These are phyloP conservation scores for Stictonetta naevosa DNA, from an alignment of 2,113 vertebrate species.

Conservation along the genomic window DNA sequence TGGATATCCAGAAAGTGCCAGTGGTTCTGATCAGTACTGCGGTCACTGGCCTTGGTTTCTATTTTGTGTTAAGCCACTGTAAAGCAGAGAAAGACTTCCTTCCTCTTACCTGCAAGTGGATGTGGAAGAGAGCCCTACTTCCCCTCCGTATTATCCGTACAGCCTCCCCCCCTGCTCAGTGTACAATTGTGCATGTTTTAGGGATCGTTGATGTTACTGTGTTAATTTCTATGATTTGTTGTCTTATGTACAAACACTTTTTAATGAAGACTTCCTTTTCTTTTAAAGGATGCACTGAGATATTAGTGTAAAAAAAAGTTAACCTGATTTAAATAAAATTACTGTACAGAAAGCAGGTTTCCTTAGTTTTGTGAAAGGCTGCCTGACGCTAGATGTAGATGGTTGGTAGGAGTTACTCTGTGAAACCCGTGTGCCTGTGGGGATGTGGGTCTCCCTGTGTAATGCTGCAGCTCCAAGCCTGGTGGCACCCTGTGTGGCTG, in stretches of 20 bases:
- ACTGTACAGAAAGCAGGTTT: slow-evolving; percentile 7
- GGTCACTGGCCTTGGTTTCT: neutral
- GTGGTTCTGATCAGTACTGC: accelerated
- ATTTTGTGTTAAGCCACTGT: neutral
- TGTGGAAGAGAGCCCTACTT: neutral
- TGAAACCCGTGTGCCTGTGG: accelerated
- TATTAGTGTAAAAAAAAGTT: slow-evolving; percentile 41
- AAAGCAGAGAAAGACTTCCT: neutral
- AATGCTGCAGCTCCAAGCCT: too few relatives aligned
- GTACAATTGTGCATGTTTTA: slow-evolving; percentile 33
- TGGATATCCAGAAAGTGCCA: accelerated
- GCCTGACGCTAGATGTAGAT: accelerated
- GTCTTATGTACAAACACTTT: slow-evolving; percentile 57
- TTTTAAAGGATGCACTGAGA: slow-evolving; percentile 56
- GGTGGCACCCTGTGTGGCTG: accelerated
- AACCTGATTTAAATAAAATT: slow-evolving; percentile 60
- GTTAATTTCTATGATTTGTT: slow-evolving; percentile 30
- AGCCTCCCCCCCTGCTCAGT: neutral
- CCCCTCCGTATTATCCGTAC: neutral
- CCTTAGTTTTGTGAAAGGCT: neutral
- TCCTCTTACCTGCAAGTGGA: neutral
- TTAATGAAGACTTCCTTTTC: slow-evolving; percentile 44
- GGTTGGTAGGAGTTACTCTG: neutral
- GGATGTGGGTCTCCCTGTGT: neutral
- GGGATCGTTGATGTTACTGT: neutral